Evolutionary conservation across 2,797 vertebrate species (phyloP).

Genomic region (Vipera ursinii): DNA sequence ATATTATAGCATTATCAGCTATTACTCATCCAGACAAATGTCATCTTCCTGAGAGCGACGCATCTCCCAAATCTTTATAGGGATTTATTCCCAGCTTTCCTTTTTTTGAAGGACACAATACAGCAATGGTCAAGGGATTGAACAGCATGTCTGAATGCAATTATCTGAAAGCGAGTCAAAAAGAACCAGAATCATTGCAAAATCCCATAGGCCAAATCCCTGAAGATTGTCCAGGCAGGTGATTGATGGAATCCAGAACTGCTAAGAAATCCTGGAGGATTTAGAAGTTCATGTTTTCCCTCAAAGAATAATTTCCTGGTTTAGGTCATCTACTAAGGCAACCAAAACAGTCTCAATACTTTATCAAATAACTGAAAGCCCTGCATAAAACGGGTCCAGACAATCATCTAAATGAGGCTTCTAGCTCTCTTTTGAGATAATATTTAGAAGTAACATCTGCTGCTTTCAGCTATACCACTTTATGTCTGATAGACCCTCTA

Average conservation of each 20-base stretch:
- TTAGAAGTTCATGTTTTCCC: background rate
- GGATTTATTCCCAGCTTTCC: too few species aligned
- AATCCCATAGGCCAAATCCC: background rate
- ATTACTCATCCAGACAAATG: background rate
- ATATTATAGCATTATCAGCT: background rate
- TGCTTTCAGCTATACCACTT: background rate
- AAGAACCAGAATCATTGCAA: background rate
- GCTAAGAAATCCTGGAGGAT: background rate
- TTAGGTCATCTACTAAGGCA: background rate
- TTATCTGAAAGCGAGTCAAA: background rate
- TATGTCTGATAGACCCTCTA: background rate
- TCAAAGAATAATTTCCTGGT: background rate
- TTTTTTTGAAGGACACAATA: background rate
- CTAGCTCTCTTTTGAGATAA: background rate
- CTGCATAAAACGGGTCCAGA: background rate
- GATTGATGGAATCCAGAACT: background rate
- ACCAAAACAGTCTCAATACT: background rate
- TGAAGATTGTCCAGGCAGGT: background rate
- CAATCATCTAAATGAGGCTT: background rate
- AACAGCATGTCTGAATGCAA: background rate
- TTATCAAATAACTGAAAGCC: background rate
- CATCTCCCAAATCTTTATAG: background rate
- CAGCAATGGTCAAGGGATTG: background rate
- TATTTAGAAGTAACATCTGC: background rate
- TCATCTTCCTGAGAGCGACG: background rate